Conservation (phyloP, 2,888 invertebrate genomes). For the Epirrhoe alternata region DNA sequence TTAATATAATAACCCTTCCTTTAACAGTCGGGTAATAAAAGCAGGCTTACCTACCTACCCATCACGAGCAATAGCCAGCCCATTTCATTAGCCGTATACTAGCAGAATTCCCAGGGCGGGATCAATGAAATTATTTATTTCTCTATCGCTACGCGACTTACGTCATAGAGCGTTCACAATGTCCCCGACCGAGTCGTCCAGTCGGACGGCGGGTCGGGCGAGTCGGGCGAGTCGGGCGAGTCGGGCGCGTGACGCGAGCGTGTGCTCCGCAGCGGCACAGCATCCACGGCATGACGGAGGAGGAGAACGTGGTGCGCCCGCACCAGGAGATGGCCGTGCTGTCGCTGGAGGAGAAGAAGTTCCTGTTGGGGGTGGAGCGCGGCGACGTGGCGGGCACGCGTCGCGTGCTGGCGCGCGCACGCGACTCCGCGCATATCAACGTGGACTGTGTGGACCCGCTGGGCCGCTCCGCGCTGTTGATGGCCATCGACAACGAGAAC, state of each 20-base stretch:
- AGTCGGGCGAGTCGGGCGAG: not conserved
- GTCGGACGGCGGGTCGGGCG: no score
- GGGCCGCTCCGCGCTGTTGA: constrained; percentile 96
- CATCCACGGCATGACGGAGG: constrained; percentile 97
- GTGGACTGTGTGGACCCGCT: constrained; percentile 99
- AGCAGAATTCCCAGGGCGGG: constrained; percentile 49
- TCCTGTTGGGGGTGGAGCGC: constrained; percentile 96
- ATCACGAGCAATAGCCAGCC: constrained; percentile 46
- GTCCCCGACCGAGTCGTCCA: constrained; percentile 13
- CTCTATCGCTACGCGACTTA: constrained; percentile 40
- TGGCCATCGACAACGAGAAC: constrained; percentile 99
- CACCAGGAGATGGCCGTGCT: constrained; percentile 95
- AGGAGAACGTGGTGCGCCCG: constrained; percentile 94
- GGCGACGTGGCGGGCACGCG: constrained; percentile 98
- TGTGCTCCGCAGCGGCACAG: constrained; percentile 88
- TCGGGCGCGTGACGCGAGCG: not conserved
- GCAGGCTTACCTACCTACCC: constrained; percentile 27
- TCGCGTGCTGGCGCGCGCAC: constrained; percentile 89
- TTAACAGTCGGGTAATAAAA: no score
- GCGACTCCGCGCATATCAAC: constrained; percentile 92
- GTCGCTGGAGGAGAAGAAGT: constrained; percentile 96
- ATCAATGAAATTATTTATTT: constrained; percentile 51
- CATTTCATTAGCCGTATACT: constrained; percentile 54
- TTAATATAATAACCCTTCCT: no score
- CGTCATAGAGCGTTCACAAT: constrained; percentile 13